Evolutionary conservation across 1,140 invertebrate genomes (phyloP), one percentile per base, ranked within the genome.

Genomic region (Bombus polaris): DNA sequence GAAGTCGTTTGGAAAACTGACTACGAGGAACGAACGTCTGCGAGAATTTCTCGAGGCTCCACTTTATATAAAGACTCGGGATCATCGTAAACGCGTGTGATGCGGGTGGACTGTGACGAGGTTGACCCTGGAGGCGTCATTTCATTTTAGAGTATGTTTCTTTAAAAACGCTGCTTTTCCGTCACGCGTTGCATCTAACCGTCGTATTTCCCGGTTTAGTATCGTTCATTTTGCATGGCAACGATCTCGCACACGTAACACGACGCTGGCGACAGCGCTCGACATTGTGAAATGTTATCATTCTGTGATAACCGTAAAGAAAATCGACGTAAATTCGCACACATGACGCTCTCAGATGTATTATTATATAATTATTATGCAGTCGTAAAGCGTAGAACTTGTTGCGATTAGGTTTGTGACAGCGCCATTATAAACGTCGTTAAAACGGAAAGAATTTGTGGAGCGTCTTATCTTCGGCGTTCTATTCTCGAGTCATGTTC

Each of bases 181-280:
- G 79, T 78, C 78, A 59, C 28, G 25, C 35, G n/a, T 35, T 59
- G 74, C 74, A 76, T 3, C 74, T 39, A 37, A 12, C 82, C 42
- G 73, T 35, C 57, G 57, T 57, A 37, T 57, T 85, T 32, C 37
- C 39, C 79, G 53, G 66, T 81, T 88, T 57, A 59, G 66, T 53
- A 74, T 88, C 88, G 70, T 81, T 62, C 84, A 80, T 76, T 85
- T 89, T 89, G 87, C 83, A 89, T 88, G 88, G 72, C 71, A 57
- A 82, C 37, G 72, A 59, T 39, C 44, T 42, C 18, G 28, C 68
- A 18, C 18, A 6, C 15, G 42, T 73, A 72, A 35, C 59, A 18
- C 8, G 53, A 44, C 1, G 22, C 13, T 39, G 59, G 2, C 28
- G 57, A 62, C 70, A 44, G 32, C 32, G 22, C 59, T n/a, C 18